Conservation (phyloP, 2,888 invertebrate species). For the Lacanobia oleracea region DNA sequence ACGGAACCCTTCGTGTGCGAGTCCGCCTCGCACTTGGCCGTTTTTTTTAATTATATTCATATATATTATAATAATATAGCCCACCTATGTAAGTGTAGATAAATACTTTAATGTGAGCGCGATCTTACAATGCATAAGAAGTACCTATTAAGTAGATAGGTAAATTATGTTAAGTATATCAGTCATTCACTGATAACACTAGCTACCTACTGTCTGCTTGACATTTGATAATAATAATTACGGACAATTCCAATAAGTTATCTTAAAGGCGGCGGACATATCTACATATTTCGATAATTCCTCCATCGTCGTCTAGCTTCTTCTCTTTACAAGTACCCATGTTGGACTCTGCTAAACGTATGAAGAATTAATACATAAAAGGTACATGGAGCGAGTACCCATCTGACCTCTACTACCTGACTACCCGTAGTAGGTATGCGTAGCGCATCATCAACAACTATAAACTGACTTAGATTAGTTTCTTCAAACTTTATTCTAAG, state of each 20-base stretch:
- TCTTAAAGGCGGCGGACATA: neutral
- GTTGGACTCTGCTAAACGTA: neutral
- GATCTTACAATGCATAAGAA: neutral
- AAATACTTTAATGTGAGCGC: too few relatives aligned
- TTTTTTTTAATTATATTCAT: too few relatives aligned
- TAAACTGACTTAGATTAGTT: too few relatives aligned
- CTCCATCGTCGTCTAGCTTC: neutral
- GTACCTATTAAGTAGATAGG: neutral
- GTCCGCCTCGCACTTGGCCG: too few relatives aligned
- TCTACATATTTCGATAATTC: neutral
- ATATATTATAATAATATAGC: neutral
- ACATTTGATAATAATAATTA: constrained; percentile 1
- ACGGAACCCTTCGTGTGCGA: too few relatives aligned
- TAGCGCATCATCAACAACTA: too few relatives aligned
- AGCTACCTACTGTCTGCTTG: neutral
- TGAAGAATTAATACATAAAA: too few relatives aligned
- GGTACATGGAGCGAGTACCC: too few relatives aligned
- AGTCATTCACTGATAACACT: neutral
- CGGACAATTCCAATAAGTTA: neutral
- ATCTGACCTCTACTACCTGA: too few relatives aligned
- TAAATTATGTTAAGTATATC: neutral
- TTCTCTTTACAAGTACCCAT: neutral
- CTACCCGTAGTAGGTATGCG: too few relatives aligned
- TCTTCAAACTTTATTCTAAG: too few relatives aligned
- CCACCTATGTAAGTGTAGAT: too few relatives aligned